These are phyloP conservation scores for Atrichornis clamosus DNA, from an alignment of 2,113 vertebrate species.

Conservation along the genomic window DNA sequence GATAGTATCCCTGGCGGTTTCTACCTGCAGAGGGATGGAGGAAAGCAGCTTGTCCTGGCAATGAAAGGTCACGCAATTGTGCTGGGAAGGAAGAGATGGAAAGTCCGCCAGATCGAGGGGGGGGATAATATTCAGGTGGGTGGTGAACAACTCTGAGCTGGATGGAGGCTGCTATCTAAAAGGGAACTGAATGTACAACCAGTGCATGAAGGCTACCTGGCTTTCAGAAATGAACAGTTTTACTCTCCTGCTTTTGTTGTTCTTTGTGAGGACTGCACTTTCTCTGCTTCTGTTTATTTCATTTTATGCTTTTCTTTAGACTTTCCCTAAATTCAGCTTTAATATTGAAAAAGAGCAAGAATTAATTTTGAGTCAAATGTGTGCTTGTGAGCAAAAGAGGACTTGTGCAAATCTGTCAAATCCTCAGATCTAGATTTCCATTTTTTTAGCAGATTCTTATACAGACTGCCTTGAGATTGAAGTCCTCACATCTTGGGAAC, in stretches of 20 bases:
- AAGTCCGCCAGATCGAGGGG: not conserved
- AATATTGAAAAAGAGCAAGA: not conserved
- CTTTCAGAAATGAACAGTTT: not conserved
- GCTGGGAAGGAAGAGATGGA: not conserved
- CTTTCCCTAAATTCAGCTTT: not conserved
- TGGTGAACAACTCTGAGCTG: not conserved
- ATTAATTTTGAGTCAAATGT: not conserved
- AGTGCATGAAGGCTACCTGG: not conserved
- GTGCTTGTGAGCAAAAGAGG: not conserved
- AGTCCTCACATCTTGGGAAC: not conserved
- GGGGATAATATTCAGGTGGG: not conserved
- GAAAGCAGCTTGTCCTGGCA: accelerated
- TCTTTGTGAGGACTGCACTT: not conserved
- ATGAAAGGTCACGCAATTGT: not conserved
- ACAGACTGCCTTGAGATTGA: not conserved
- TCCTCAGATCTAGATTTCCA: not conserved
- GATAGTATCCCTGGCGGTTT: not conserved
- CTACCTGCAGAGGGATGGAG: not conserved
- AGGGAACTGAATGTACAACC: not conserved
- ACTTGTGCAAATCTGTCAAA: not conserved
- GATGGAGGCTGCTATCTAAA: not conserved
- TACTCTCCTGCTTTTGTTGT: not conserved
- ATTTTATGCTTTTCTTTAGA: not conserved
- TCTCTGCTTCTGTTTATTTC: not conserved
- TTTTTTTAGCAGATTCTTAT: not conserved